These are phyloP conservation scores for Sterrhoptilus dennistouni DNA, from an alignment of 2,113 vertebrate species.

Conservation along the genomic window DNA sequence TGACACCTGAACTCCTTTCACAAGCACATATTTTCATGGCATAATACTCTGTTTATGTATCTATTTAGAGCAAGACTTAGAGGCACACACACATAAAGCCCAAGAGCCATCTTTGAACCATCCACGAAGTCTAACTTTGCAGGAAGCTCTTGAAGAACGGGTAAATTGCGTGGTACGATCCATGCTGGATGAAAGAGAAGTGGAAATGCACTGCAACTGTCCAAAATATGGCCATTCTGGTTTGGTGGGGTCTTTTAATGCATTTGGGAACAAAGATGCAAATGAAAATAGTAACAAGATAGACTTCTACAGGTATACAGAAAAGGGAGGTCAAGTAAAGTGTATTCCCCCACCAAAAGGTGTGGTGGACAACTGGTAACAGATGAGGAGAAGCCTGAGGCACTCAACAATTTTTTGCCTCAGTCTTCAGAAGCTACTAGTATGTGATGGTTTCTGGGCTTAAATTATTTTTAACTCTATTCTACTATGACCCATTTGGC, in stretches of 20 bases:
- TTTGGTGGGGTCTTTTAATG: not conserved
- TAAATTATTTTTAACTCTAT: not conserved
- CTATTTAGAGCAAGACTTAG: not conserved
- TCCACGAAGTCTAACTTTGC: not conserved
- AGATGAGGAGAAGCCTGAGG: not conserved
- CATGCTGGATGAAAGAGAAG: not conserved
- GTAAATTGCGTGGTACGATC: not conserved
- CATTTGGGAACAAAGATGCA: not conserved
- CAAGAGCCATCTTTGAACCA: not conserved
- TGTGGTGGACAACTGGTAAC: not conserved
- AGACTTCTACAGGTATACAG: not conserved
- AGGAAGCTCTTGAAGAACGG: not conserved
- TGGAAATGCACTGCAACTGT: not conserved
- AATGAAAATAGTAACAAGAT: not conserved
- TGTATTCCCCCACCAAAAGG: not conserved
- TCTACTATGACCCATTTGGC: not conserved
- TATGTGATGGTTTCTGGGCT: not conserved
- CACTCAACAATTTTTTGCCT: not conserved
- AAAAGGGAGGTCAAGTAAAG: not conserved
- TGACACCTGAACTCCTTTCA: not conserved
- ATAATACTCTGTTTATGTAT: not conserved
- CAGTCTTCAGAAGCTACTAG: not conserved
- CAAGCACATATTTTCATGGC: not conserved
- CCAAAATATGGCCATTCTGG: not conserved
- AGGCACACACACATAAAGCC: accelerated